Evolutionary conservation across 1,140 invertebrate genomes (phyloP).

Genomic region (Mya arenaria): DNA sequence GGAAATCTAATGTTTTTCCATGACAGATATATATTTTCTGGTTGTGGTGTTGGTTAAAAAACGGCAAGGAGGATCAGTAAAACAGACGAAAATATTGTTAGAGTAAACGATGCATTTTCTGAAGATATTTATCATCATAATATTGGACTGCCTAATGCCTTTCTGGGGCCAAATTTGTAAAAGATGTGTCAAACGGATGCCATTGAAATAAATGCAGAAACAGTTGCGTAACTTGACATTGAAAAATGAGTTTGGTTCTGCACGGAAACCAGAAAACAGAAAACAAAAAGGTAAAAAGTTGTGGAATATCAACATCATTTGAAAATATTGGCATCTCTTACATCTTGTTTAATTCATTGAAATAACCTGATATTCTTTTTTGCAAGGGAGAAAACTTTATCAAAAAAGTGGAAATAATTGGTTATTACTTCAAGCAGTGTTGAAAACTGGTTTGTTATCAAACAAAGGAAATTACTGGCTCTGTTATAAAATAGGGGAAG

Average conservation of each 20-base stretch:
- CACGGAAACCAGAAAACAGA: slow-evolving; percentile 1
- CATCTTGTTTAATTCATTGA: too few relatives aligned
- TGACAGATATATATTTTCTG: slow-evolving; percentile 55
- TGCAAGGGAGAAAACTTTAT: too few relatives aligned
- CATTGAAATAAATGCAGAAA: slow-evolving; percentile 29
- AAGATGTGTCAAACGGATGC: slow-evolving; percentile 26
- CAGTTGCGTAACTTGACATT: slow-evolving; percentile 39
- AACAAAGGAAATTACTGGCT: too few relatives aligned
- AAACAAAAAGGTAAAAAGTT: slow-evolving; percentile 12
- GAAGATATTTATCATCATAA: slow-evolving; percentile 48
- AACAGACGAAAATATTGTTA: slow-evolving; percentile 55
- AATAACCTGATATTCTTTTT: too few relatives aligned
- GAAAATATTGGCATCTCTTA: too few relatives aligned
- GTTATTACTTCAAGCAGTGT: too few relatives aligned
- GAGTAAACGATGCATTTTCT: slow-evolving; percentile 40
- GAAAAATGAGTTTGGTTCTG: slow-evolving; percentile 54
- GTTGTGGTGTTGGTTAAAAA: slow-evolving; percentile 45
- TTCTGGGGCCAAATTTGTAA: slow-evolving; percentile 44
- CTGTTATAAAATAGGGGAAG: too few relatives aligned
- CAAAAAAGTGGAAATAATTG: too few relatives aligned
- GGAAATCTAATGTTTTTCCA: slow-evolving; percentile 30
- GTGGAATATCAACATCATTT: too few relatives aligned
- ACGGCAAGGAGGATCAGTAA: slow-evolving; percentile 37
- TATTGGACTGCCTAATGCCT: slow-evolving; percentile 38
- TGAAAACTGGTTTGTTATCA: too few relatives aligned